Evolutionary conservation across 2,797 vertebrate genomes (phyloP), one percentile per base, ranked within the genome.

Genomic region (Echeneis naucrates): DNA sequence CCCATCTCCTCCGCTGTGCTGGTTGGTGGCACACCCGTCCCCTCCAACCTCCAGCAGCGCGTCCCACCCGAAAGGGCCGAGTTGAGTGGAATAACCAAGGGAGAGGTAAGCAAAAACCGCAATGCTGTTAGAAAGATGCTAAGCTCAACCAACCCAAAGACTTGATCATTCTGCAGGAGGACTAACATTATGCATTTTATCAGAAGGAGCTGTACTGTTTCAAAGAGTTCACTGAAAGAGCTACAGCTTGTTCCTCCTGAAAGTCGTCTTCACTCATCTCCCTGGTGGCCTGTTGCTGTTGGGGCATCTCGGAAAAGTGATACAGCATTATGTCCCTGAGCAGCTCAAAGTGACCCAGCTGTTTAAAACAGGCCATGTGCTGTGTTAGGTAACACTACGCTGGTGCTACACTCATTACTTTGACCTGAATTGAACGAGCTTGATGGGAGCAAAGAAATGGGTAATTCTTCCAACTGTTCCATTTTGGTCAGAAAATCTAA

Each of bases 271-370:
- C 55, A 30, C 47, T 59, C 44, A 3, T 81, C 63, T 83, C 80
- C 77, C 76, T 6, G 17, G 72, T 24, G 68, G 68, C 62, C 54
- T 60, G 75, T 35, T 71, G 82, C 81, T 84, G 81, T 48, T 42
- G 72, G 52, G 53, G 37, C 51, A 23, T 65, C 72, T 86, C 42
- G 45, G 72, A 80, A 65, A 84, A 75, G 80, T 83, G 85, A 88
- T 81, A 61, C 86, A 87, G 88, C 88, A 82, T 82, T 75, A 51
- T 72, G 76, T 89, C 83, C 80, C 73, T 3, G 45, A 85, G 71
- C 82, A 78, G 81, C 82, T 87, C 79, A 89, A 88, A 87, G 90
- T 92, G 90, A 93, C 90, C 90, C 87, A 86, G 91, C 91, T 84
- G 87, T 91, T 88, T 85, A 82, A 92, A 92, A 84, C 86, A 82